Conservation (phyloP, 2,888 invertebrate genomes). For the Lamellibrachia satsuma region DNA sequence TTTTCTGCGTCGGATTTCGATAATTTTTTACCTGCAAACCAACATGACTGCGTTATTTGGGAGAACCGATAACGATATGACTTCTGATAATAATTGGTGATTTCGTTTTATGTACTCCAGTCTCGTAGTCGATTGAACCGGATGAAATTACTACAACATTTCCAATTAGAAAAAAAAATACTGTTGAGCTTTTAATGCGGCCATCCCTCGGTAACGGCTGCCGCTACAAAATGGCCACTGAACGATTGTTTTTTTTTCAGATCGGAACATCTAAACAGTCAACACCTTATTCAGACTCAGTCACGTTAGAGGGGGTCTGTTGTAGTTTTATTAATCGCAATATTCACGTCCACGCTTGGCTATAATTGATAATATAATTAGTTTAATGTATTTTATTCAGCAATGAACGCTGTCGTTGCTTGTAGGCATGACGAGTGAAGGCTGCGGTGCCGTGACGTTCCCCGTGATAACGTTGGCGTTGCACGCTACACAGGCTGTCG, state of each 20-base stretch:
- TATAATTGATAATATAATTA: no score
- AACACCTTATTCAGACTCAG: no score
- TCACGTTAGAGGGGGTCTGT: no score
- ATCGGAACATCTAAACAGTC: no score
- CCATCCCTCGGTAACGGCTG: background rate
- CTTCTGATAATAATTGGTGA: background rate
- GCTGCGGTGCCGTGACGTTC: constrained; percentile 42
- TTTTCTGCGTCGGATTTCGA: background rate
- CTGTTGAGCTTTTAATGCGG: no score
- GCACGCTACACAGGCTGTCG: constrained; percentile 32
- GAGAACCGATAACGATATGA: background rate
- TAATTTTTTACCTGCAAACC: background rate
- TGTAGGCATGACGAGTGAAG: constrained; percentile 44
- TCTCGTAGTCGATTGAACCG: background rate
- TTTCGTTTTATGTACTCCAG: background rate
- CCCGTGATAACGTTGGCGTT: constrained; percentile 44
- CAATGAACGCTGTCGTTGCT: constrained; percentile 40
- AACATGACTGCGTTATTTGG: background rate
- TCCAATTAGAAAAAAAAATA: background rate
- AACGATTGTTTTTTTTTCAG: no score
- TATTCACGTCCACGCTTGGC: no score
- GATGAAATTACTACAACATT: background rate
- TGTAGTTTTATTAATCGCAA: no score
- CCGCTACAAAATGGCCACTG: background rate
- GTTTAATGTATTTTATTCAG: background rate